Percentiles rank a stretch among this genome's conserved stretches.
These are phyloP conservation scores for Gavia stellata DNA, from an alignment of 2,113 vertebrate species.

Conservation along the genomic window DNA sequence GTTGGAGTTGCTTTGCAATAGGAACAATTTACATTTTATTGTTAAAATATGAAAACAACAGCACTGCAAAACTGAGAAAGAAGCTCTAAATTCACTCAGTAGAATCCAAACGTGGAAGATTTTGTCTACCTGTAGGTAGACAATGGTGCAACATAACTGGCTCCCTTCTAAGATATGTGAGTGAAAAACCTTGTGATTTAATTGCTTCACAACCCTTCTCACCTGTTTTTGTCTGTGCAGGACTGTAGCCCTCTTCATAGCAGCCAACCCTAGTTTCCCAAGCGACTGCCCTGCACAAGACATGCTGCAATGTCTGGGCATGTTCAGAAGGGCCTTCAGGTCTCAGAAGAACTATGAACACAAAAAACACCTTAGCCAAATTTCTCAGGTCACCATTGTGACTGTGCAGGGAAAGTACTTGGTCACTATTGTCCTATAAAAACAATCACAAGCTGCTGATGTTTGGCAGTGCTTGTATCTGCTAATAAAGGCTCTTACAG, in stretches of 20 bases:
- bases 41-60: neutral
- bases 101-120: neutral
- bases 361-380: neutral
- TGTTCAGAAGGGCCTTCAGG: neutral
- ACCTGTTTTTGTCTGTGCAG: neutral
- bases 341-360: neutral
- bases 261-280: neutral
- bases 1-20: neutral
- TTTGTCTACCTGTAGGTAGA: neutral
- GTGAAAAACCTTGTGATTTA: neutral
- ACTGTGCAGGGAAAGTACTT: neutral
- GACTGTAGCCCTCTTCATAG: neutral
- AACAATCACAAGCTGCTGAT: neutral
- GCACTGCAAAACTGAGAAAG: neutral
- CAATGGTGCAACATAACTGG: neutral
- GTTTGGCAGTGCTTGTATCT: neutral
- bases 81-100: neutral
- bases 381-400: neutral
- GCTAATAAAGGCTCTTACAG: neutral
- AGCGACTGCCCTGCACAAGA: neutral
- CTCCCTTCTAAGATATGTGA: neutral
- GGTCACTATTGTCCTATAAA: neutral
- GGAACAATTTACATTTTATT: neutral
- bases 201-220: neutral
- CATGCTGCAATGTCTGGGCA: neutral